phyloP scores from a whole-genome alignment of 2,888 invertebrate genomes.

The Acrobasis repandana region DNA sequence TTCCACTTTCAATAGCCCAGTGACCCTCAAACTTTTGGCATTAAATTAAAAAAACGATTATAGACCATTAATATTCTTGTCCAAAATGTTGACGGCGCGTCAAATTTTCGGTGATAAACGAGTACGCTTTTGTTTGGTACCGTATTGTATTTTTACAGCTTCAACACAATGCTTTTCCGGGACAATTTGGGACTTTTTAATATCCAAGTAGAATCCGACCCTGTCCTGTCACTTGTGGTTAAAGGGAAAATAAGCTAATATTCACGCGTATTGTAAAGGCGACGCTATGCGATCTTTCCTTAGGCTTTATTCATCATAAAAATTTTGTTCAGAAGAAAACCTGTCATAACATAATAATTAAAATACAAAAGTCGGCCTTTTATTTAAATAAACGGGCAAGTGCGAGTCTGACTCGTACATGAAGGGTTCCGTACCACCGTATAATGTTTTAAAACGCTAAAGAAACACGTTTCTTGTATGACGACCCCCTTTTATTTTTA shows the following conservation, averaged over 20 bases:
- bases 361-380: too few species aligned
- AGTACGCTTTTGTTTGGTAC: constrained; percentile 54
- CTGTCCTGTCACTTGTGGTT: constrained; percentile 49
- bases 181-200: constrained; percentile 52
- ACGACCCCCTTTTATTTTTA: too few species aligned
- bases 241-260: constrained; percentile 56
- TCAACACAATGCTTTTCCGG: constrained; percentile 53
- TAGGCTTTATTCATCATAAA: too few species aligned
- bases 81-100: constrained; percentile 55
- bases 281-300: too few species aligned
- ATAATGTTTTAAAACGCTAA: too few species aligned
- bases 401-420: too few species aligned
- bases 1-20: constrained; percentile 17
- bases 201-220: constrained; percentile 52
- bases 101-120: constrained; percentile 68
- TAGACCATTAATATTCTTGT: constrained; percentile 47
- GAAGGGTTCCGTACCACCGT: too few species aligned
- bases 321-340: too few species aligned
- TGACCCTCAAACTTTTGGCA: constrained; percentile 14
- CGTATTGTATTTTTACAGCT: constrained; percentile 53
- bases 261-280: constrained; percentile 33
- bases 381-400: too few species aligned
- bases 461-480: too few species aligned
- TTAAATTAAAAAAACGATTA: constrained; percentile 35
- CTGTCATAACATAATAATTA: too few species aligned